Percentiles rank a stretch among this genome's conserved stretches.
Conservation (phyloP, 1,140 invertebrate genomes). For the Caenorhabditis remanei region DNA sequence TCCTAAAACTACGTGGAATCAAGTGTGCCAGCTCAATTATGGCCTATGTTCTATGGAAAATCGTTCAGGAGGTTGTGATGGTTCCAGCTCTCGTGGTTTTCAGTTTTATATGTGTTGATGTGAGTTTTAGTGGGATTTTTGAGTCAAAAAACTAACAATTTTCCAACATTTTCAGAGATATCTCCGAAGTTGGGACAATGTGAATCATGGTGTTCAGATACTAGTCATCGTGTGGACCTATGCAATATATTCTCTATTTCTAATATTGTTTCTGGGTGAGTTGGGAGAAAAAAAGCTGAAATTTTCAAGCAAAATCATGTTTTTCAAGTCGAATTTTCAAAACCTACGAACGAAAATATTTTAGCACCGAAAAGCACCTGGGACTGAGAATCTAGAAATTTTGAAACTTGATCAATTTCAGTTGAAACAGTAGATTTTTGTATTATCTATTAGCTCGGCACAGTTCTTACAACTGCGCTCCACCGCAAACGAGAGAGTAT, state of each 20-base stretch:
- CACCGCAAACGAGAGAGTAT: no score
- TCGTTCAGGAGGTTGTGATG: slow-evolving; percentile 32
- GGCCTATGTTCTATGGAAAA: slow-evolving; percentile 40
- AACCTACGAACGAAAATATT: no score
- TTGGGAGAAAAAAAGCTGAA: not conserved
- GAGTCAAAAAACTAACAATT: not conserved
- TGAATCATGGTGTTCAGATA: slow-evolving; percentile 15
- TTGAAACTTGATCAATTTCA: no score
- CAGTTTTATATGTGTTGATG: slow-evolving; percentile 44
- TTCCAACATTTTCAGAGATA: slow-evolving; percentile 8
- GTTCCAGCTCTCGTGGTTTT: slow-evolving; percentile 18
- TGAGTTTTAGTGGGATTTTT: slow-evolving; percentile 12
- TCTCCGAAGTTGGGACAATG: slow-evolving; percentile 11
- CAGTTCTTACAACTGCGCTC: no score
- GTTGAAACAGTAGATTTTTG: no score
- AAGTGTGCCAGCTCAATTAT: slow-evolving; percentile 22
- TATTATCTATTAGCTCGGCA: no score
- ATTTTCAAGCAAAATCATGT: not conserved
- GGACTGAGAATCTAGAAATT: no score
- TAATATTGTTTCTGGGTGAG: slow-evolving; percentile 16
- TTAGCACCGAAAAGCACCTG: no score
- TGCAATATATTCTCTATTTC: slow-evolving; percentile 21
- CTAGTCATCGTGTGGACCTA: slow-evolving; percentile 21
- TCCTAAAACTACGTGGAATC: slow-evolving; percentile 30
- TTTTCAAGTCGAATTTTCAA: no score